A percentile compares a stretch with the other conserved stretches of the same genome.
Evolutionary conservation across 2,888 invertebrate species (phyloP).

Genomic region (Sisyra terminalis): DNA sequence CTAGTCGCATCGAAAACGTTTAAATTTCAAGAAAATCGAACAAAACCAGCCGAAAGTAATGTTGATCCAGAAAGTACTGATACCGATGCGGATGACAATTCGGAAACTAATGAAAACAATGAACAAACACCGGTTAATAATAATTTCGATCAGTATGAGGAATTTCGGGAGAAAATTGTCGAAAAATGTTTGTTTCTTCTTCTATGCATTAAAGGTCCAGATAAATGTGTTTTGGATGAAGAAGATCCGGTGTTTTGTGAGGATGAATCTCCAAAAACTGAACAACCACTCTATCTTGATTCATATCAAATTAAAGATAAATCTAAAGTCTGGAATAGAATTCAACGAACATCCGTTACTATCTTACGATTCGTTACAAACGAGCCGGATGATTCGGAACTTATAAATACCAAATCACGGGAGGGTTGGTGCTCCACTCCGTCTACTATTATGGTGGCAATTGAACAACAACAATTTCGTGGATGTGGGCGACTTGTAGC

Average conservation of each 20-base stretch:
- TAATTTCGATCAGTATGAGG: slow-evolving; percentile 14
- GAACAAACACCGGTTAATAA: slow-evolving; percentile 11
- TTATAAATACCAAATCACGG: slow-evolving; percentile 14
- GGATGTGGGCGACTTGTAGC: slow-evolving; percentile 21
- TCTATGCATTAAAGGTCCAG: slow-evolving; percentile 28
- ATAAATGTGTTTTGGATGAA: slow-evolving; percentile 11
- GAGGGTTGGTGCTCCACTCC: slow-evolving; percentile 25
- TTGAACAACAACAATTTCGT: slow-evolving; percentile 21
- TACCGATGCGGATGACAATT: slow-evolving; percentile 10
- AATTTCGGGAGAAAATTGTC: slow-evolving; percentile 28
- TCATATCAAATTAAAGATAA: slow-evolving; percentile 19
- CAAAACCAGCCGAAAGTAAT: slow-evolving; percentile 2
- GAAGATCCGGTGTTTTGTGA: slow-evolving; percentile 18
- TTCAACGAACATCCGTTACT: slow-evolving; percentile 16
- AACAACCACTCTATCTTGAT: slow-evolving; percentile 22
- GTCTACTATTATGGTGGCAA: slow-evolving; percentile 18
- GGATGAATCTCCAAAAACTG: slow-evolving; percentile 10
- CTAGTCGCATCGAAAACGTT: slow-evolving; percentile 9
- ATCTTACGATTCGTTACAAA: slow-evolving; percentile 22
- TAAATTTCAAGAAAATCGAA: not conserved
- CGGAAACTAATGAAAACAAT: slow-evolving; percentile 10
- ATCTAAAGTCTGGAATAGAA: not conserved
- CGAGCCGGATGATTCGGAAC: slow-evolving; percentile 20
- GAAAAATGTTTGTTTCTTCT: slow-evolving; percentile 32
- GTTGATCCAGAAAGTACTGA: slow-evolving; percentile 9